These are phyloP conservation scores for Chaetodon trifasciatus DNA, from an alignment of 2,797 vertebrate genomes.

Conservation along the genomic window DNA sequence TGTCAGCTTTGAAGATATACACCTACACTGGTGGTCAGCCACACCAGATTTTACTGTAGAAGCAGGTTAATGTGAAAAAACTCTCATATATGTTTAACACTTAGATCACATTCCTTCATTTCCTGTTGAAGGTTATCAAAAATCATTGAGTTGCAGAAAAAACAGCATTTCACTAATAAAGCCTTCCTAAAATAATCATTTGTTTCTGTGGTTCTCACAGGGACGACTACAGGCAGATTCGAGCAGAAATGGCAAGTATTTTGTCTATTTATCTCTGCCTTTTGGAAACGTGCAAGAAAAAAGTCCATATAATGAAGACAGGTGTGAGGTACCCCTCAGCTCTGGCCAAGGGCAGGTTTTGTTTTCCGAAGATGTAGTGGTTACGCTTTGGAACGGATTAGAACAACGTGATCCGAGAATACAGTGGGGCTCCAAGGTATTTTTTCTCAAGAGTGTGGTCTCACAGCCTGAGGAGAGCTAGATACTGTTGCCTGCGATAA, in stretches of 20 bases:
- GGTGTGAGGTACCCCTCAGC: conserved; percentile 70
- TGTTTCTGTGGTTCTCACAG: background rate
- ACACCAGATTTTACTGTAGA: background rate
- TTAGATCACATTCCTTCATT: background rate
- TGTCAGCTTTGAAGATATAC: conserved; percentile 19
- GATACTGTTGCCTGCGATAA: conserved; percentile 77
- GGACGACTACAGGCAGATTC: conserved; percentile 16
- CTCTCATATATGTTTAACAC: conserved; percentile 12
- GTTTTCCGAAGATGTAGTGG: conserved; percentile 74
- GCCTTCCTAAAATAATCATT: conserved; percentile 1
- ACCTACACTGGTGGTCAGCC: conserved; percentile 1
- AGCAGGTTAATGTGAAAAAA: background rate
- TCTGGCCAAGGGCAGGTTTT: conserved; percentile 77
- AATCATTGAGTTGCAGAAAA: background rate
- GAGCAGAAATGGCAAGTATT: conserved; percentile 18
- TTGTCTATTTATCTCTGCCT: conserved; percentile 52
- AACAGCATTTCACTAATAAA: background rate
- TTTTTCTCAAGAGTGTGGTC: conserved; percentile 78
- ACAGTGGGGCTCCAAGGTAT: conserved; percentile 67
- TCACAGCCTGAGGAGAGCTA: conserved; percentile 76
- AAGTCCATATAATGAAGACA: conserved; percentile 61
- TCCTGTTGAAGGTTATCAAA: background rate
- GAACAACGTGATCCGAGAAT: conserved; percentile 73
- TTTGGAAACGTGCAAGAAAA: conserved; percentile 50
- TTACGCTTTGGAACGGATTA: conserved; percentile 80